A percentile compares a stretch with the other conserved stretches of the same genome.
These are phyloP conservation scores for Nyctibius bracteatus DNA, from an alignment of 2,113 vertebrate species.

Conservation along the genomic window DNA sequence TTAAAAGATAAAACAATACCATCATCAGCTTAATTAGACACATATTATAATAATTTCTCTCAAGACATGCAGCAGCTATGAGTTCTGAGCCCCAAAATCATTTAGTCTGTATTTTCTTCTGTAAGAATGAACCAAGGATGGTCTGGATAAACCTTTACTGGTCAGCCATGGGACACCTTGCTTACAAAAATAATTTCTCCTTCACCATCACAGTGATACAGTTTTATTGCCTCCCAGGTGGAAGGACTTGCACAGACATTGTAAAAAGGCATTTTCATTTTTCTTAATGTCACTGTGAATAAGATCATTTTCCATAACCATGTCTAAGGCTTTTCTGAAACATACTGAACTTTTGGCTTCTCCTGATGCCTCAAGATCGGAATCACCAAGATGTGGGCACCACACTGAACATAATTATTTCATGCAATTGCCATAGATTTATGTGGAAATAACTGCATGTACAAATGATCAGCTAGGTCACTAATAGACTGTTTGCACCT, in stretches of 20 bases:
- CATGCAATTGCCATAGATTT: not conserved
- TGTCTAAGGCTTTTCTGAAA: not conserved
- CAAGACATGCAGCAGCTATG: not conserved
- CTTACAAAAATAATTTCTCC: not conserved
- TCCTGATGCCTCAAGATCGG: not conserved
- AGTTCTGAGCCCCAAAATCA: not conserved
- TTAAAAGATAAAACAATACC: not conserved
- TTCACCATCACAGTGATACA: not conserved
- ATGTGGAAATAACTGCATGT: constrained; percentile 7
- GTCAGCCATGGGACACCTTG: not conserved
- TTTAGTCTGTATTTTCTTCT: not conserved
- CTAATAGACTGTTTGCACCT: constrained; percentile 25
- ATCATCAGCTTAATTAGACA: not conserved
- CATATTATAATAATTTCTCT: not conserved
- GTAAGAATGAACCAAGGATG: not conserved
- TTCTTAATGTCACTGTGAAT: not conserved
- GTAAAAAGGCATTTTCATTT: not conserved
- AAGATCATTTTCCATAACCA: not conserved
- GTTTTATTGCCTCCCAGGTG: not conserved
- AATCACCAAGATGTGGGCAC: not conserved
- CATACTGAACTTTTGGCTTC: not conserved
- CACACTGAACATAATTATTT: not conserved
- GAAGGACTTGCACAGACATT: not conserved
- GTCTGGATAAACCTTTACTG: not conserved
- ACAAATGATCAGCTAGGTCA: not conserved